Base-by-base conservation (phyloP, 2,797 vertebrate species). In the Rhinatrema bivittatum region DNA sequence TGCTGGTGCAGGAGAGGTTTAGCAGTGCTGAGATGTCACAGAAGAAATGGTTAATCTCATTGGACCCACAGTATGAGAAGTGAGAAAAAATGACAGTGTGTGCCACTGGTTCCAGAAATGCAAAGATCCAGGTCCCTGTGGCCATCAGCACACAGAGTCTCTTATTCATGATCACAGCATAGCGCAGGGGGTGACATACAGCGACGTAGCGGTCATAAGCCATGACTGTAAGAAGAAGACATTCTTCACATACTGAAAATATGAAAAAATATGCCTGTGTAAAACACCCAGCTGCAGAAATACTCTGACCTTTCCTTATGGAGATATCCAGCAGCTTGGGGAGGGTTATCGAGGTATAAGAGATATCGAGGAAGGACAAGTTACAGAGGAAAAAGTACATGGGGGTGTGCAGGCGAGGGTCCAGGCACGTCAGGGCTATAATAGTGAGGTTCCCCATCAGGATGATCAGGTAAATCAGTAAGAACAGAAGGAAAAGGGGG, bases 181-280 rank as follows among this genome's bases (percentile, higher is more conserved):
- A 65, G 0, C 58, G 8, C 6, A 60, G 7, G 2, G 51, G 54
- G 5, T 32, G 36, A 15, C 51, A 58, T 29, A 53, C 56, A 41
- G 42, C 49, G 25, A 58, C 37, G 5, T 45, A 62, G 23, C 18
- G 29, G 9, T 58, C 50, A 37, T 59, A 62, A 13, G 51, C 51
- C 60, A 59, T 62, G 3, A 46, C 16, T 0, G 55, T 51, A 20
- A 59, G 9, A 7, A 59, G 7, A 5, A 52, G 40, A 11, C 59
- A 36, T 1, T 59, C 51, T 8, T 35, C 49, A 4, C 55, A 3
- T 2, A 4, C 20, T 17, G 4, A 49, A 0, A 31, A 16, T 4
- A 55, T 55, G 34, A 59, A 59, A 1, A 59, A 32, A 9, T 27
- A 55, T n/a, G 59, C 46, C 2, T 62, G 51, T 1, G 21, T 13